These are phyloP conservation scores for Coptotermes formosanus DNA, from an alignment of 1,140 invertebrate species.

Conservation along the genomic window DNA sequence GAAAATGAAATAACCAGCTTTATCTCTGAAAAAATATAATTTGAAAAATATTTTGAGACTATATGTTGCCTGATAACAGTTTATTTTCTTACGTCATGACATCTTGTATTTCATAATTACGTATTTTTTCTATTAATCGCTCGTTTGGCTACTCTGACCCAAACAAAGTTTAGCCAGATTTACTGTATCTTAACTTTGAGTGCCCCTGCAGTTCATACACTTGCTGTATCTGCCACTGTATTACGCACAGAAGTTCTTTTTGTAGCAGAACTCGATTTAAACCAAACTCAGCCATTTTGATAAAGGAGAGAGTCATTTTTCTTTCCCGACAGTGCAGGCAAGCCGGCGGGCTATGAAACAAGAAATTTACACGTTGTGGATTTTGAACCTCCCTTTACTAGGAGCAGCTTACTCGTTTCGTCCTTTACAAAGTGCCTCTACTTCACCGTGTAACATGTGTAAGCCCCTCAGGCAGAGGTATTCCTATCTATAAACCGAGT, in stretches of 20 bases:
- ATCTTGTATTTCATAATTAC: too few species aligned
- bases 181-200: not conserved
- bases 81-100: too few species aligned
- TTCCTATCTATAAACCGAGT: not conserved
- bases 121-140: too few species aligned
- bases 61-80: too few species aligned
- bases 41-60: too few species aligned
- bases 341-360: not conserved
- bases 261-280: not conserved
- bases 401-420: not conserved
- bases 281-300: not conserved
- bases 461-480: not conserved
- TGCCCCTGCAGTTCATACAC: not conserved
- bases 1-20: too few species aligned
- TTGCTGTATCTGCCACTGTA: too few species aligned
- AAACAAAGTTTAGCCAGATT: too few species aligned
- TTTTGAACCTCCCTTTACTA: not conserved
- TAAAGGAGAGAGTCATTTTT: not conserved
- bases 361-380: not conserved
- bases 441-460: not conserved
- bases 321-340: not conserved
- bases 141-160: too few species aligned
- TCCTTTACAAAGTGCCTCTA: not conserved
- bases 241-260: not conserved
- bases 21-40: too few species aligned